Conservation (phyloP, 2,797 vertebrate species). For the Sebastes flavidus region DNA sequence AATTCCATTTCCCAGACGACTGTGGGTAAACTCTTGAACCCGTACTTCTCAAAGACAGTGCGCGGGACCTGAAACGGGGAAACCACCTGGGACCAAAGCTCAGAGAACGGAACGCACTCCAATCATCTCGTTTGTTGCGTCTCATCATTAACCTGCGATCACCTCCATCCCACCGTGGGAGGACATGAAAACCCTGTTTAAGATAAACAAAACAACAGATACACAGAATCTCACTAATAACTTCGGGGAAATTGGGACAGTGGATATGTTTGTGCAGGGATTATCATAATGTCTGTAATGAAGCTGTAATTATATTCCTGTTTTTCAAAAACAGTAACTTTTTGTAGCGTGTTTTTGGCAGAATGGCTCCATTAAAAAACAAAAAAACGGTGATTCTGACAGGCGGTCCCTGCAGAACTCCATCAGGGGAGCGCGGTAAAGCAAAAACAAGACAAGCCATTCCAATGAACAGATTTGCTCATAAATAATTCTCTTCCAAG, state of each 20-base stretch:
- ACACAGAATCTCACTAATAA: slow-evolving; percentile 60
- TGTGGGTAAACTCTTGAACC: slow-evolving; percentile 77
- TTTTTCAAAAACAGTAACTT: slow-evolving; percentile 54
- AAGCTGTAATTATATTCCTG: slow-evolving; percentile 63
- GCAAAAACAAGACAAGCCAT: slow-evolving; percentile 73
- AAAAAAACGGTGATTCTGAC: slow-evolving; percentile 47
- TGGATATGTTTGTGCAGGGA: slow-evolving; percentile 46
- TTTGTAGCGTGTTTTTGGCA: slow-evolving; percentile 48
- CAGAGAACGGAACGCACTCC: slow-evolving; percentile 42
- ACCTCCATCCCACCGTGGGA: slow-evolving; percentile 61
- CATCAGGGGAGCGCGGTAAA: slow-evolving; percentile 61
- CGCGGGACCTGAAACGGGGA: slow-evolving; percentile 61
- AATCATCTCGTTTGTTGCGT: slow-evolving; percentile 51
- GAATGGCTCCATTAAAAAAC: slow-evolving; percentile 52
- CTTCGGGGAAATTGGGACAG: slow-evolving; percentile 62
- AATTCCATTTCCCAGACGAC: slow-evolving; percentile 68
- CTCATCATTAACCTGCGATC: slow-evolving; percentile 78
- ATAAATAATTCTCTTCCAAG: slow-evolving; percentile 82
- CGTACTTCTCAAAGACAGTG: slow-evolving; percentile 62
- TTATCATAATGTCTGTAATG: slow-evolving; percentile 63
- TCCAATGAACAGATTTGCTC: slow-evolving; percentile 77
- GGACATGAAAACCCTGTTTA: slow-evolving; percentile 64
- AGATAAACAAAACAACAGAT: slow-evolving; percentile 72
- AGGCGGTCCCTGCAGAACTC: slow-evolving; percentile 64
- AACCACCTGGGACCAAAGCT: slow-evolving; percentile 66